Evolutionary conservation across 2,888 invertebrate genomes (phyloP).

Genomic region (Steromphala cineraria): DNA sequence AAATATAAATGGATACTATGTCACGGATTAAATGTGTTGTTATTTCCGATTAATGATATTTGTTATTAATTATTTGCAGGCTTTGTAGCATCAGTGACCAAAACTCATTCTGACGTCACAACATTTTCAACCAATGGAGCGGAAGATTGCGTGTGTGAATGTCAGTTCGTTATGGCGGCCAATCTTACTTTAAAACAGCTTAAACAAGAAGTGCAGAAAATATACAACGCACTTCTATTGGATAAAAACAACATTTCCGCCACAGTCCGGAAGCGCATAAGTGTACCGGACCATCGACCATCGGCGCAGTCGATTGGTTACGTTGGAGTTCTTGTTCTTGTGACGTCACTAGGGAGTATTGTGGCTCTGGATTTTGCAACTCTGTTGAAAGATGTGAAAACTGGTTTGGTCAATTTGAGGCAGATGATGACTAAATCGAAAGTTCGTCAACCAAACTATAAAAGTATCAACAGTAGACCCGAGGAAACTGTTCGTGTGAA

Average conservation of each 20-base stretch:
- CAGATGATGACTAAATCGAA: not conserved
- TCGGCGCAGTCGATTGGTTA: constrained; percentile 10
- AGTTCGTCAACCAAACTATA: not conserved
- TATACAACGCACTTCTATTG: not conserved
- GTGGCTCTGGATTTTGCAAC: not conserved
- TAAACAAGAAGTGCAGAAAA: not conserved
- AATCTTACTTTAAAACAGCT: not conserved
- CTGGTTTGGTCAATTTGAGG: not conserved
- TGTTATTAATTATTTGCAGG: no score
- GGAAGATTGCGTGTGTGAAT: not conserved
- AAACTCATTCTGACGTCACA: not conserved
- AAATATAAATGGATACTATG: no score
- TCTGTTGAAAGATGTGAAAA: not conserved
- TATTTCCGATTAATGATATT: no score
- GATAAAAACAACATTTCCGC: constrained; percentile 6
- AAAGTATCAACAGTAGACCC: not conserved
- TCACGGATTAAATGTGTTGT: no score
- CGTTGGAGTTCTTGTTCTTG: not conserved
- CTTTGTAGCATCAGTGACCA: not conserved
- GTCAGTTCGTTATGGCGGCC: not conserved
- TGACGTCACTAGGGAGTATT: not conserved
- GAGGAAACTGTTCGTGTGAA: no score
- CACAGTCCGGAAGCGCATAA: not conserved
- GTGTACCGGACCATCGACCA: not conserved
- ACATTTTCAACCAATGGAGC: not conserved